Conservation (phyloP, 2,888 invertebrate species). For the Epirrhoe alternata region DNA sequence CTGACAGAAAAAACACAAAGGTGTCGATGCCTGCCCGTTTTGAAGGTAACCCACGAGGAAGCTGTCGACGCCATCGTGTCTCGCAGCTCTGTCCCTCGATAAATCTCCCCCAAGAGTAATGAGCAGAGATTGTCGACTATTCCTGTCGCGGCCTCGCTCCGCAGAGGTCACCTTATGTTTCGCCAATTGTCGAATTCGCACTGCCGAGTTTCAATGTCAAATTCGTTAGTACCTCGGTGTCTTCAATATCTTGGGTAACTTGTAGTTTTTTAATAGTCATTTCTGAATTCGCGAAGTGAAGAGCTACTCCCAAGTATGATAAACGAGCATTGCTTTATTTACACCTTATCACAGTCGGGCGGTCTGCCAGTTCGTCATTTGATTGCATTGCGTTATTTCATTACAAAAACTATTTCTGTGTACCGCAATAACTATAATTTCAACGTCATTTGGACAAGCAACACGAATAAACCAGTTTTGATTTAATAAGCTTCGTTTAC, state of each 20-base stretch:
- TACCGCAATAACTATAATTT: constrained; percentile 29
- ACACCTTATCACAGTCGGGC: constrained; percentile 29
- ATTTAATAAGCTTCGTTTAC: constrained; percentile 15
- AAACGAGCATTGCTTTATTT: constrained; percentile 23
- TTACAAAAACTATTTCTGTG: constrained; percentile 29
- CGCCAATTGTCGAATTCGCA: constrained; percentile 55
- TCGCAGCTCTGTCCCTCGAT: constrained; percentile 26
- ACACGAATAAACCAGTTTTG: constrained; percentile 4
- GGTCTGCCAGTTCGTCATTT: constrained; percentile 27
- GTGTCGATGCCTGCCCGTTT: constrained; percentile 3
- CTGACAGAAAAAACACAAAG: not conserved
- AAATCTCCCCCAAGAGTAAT: constrained; percentile 46
- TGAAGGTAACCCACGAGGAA: not conserved
- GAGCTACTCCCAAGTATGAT: not conserved
- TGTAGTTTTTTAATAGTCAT: no score
- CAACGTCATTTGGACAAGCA: constrained; percentile 21
- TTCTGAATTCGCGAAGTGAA: not conserved
- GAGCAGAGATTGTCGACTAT: constrained; percentile 46
- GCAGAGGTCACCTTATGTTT: constrained; percentile 50
- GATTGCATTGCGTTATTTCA: constrained; percentile 28
- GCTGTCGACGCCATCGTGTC: constrained; percentile 19
- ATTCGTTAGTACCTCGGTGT: constrained; percentile 23
- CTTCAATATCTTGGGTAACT: not conserved
- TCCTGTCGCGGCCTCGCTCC: constrained; percentile 53
- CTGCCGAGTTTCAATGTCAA: constrained; percentile 50